Evolutionary conservation across 2,113 vertebrate species (phyloP).

Genomic region (Chaetops frenatus): DNA sequence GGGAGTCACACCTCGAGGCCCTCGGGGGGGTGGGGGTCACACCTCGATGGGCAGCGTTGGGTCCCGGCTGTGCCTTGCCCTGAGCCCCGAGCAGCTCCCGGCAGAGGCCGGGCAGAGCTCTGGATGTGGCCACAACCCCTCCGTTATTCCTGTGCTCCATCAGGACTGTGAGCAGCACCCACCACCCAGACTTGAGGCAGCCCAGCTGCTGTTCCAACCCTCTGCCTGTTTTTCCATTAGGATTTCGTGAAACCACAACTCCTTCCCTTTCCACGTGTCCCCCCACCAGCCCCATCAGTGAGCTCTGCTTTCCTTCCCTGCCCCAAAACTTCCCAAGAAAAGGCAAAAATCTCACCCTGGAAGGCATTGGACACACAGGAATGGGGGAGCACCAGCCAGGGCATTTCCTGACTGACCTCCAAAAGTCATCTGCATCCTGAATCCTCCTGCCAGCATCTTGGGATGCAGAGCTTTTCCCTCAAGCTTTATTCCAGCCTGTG

Average conservation of each 20-base stretch:
- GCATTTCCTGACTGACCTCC: background rate
- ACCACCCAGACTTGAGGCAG: rapidly evolving
- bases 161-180: background rate
- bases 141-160: rapidly evolving
- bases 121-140: background rate
- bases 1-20: rapidly evolving
- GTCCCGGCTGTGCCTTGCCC: background rate
- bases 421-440: background rate
- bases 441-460: background rate
- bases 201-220: background rate
- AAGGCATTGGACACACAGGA: background rate
- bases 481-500: background rate
- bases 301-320: background rate
- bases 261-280: background rate
- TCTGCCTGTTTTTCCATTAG: background rate
- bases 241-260: background rate
- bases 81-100: background rate
- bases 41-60: rapidly evolving
- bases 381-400: rapidly evolving
- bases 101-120: background rate
- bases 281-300: background rate
- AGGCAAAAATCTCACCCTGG: background rate
- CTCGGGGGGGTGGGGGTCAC: rapidly evolving
- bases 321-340: background rate
- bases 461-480: background rate